Base-by-base conservation (phyloP, 1,140 invertebrate species). In the Aplysia californica region DNA sequence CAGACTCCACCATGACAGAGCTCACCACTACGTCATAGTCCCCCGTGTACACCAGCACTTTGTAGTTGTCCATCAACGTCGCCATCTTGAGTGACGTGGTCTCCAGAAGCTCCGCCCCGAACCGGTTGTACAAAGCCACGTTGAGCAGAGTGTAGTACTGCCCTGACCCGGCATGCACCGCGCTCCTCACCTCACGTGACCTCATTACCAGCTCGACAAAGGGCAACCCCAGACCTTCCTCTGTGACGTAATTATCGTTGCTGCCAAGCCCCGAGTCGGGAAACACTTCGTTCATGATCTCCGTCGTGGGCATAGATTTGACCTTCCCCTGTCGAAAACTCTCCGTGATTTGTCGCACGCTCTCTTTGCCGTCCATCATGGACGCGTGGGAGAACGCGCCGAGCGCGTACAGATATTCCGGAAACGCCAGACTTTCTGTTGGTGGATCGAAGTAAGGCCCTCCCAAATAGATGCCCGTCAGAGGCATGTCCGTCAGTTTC, bases 401-500 rank as follows among this genome's bases (percentile, higher is more conserved):
- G 20, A 69, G 1, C 15, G 38, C 38, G 67, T 69, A 69, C 1
- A 44, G 41, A n/a, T 44, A 69, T 2, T 69, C 67, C 3, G n/a
- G 29, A 29, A 44, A 44, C 26, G 41, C 23, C n/a, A 55, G 10
- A 38, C 38, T 55, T 69, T 69, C 21, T 1, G 41, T 35, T 2
- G 2, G 2, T 3, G 67, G 67, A n/a, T 69, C 67, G 35, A 23
- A 69, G 67, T 29, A 69, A 41, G 67, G 67, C 4, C 67, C 67
- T 2, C 67, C 67, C 18, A 69, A 29, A 3, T 39, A n/a, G 23
- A 69, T 69, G 35, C 67, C 67, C 1, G 26, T 5, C 5, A 69
- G 67, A 29, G 38, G 6, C 23, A 90, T 89, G 29, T 83, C 81
- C 2, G 80, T 55, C n/a, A 80, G 76, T 1, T 72, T 69, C 21